A percentile compares a stretch with the other conserved stretches of the same genome.
Conservation (phyloP, 2,888 invertebrate genomes). For the Drosophila greeni region DNA sequence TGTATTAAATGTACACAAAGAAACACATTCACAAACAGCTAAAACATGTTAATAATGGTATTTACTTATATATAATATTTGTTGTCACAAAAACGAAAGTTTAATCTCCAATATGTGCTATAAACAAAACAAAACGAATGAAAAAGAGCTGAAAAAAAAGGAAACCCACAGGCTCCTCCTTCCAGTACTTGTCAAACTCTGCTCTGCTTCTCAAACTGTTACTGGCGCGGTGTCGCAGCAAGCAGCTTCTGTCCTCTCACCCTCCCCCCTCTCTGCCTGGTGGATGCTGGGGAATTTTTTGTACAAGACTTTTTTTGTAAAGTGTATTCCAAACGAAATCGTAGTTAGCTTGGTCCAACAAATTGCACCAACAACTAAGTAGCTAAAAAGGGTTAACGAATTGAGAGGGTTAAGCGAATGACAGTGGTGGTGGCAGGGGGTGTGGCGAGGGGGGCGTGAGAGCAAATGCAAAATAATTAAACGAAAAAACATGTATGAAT, state of each 20-base stretch:
- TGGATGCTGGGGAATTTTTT: constrained; percentile 20
- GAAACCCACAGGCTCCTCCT: constrained; percentile 22
- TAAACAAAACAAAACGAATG: constrained; percentile 32
- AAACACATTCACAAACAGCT: constrained; percentile 48
- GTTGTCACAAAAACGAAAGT: constrained; percentile 48
- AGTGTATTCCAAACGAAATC: constrained; percentile 25
- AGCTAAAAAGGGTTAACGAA: constrained; percentile 35
- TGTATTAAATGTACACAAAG: constrained; percentile 61
- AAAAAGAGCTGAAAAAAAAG: constrained; percentile 16
- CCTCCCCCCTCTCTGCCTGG: neutral
- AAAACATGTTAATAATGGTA: constrained; percentile 53
- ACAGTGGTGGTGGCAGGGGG: constrained; percentile 2
- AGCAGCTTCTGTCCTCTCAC: constrained; percentile 6
- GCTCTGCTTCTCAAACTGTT: constrained; percentile 47
- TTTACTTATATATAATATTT: constrained; percentile 43
- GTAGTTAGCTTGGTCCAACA: constrained; percentile 39
- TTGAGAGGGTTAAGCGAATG: constrained; percentile 25
- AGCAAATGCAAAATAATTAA: constrained; percentile 54
- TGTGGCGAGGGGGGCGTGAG: constrained; percentile 2
- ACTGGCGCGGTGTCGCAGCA: constrained; percentile 25
- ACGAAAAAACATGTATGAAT: constrained; percentile 69
- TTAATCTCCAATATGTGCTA: constrained; percentile 69
- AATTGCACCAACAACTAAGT: constrained; percentile 37
- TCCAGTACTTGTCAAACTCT: constrained; percentile 47
- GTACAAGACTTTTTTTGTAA: constrained; percentile 27